Percentiles rank a stretch among this genome's conserved stretches.
Conservation (phyloP, 2,888 invertebrate species). For the Homarus gammarus region DNA sequence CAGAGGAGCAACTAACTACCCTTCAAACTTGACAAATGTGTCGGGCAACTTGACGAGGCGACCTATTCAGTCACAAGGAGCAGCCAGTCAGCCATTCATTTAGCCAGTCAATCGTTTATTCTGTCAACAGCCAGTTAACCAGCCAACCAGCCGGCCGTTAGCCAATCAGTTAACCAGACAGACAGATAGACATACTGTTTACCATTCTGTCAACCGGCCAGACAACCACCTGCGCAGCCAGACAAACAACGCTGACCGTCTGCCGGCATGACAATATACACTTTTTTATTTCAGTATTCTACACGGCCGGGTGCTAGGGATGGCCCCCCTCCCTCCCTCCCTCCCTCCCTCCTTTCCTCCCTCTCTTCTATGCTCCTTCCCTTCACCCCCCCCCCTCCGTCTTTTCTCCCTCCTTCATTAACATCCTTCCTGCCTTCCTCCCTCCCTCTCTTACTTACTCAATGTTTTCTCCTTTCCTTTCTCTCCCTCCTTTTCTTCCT, state of each 20-base stretch:
- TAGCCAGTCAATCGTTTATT: too few species aligned
- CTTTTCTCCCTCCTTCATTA: not conserved
- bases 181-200: too few species aligned
- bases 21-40: too few species aligned
- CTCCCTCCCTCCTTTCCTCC: too few species aligned
- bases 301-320: not conserved
- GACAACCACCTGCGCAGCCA: not conserved
- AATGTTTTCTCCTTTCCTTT: not conserved
- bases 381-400: not conserved
- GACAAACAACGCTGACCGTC: not conserved
- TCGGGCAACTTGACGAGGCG: too few species aligned
- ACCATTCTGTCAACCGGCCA: not conserved
- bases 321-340: not conserved
- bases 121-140: too few species aligned
- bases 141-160: too few species aligned
- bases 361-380: not conserved
- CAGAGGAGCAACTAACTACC: too few species aligned
- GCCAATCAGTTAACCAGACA: too few species aligned
- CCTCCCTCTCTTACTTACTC: not conserved
- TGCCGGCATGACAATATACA: not conserved
- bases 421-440: not conserved
- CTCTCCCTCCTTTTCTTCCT: not conserved
- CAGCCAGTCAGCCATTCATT: too few species aligned
- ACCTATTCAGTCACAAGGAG: too few species aligned
- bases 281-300: not conserved